These are phyloP conservation scores for Catostylus mosaicus DNA, from an alignment of 30 jellyfish, hydroid and myxozoan genomes.

Conservation along the genomic window DNA sequence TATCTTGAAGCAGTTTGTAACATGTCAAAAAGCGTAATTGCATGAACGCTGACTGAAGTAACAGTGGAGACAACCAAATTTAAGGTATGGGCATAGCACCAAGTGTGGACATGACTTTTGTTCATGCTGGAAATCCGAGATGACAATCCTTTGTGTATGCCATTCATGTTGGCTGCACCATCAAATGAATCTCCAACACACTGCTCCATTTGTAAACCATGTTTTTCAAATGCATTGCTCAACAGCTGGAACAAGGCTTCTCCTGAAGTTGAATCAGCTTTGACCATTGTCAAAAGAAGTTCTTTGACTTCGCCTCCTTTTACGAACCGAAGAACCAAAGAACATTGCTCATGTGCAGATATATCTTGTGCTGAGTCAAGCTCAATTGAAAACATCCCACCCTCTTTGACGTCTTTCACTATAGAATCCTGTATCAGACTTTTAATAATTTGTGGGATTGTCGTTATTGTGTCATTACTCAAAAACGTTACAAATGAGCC, in stretches of 20 bases:
- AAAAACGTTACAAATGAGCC: conserved; percentile 35
- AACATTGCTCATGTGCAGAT: conserved; percentile 42
- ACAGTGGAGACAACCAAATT: conserved; percentile 10
- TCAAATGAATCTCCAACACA: conserved; percentile 53
- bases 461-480: conserved; percentile 23
- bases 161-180: conserved; percentile 48
- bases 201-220: conserved; percentile 36
- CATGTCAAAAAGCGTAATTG: conserved; percentile 12
- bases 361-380: conserved; percentile 40
- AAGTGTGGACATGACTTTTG: conserved; percentile 42
- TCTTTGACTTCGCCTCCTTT: conserved; percentile 49
- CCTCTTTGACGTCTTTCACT: conserved; percentile 35
- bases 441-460: conserved; percentile 4
- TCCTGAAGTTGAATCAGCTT: conserved; percentile 34
- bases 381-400: conserved; percentile 32
- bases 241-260: conserved; percentile 35
- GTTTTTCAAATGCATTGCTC: conserved; percentile 43
- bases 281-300: conserved; percentile 40
- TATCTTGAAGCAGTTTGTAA: conserved; percentile 18
- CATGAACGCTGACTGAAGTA: conserved; percentile 23
- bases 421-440: conserved; percentile 36
- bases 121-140: conserved; percentile 38
- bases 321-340: conserved; percentile 36
- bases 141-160: conserved; percentile 45
- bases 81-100: conserved; percentile 53